Percentiles rank a stretch among this genome's conserved stretches.
These are phyloP conservation scores for Heliconius aoede DNA, from an alignment of 2,888 invertebrate species.

Conservation along the genomic window DNA sequence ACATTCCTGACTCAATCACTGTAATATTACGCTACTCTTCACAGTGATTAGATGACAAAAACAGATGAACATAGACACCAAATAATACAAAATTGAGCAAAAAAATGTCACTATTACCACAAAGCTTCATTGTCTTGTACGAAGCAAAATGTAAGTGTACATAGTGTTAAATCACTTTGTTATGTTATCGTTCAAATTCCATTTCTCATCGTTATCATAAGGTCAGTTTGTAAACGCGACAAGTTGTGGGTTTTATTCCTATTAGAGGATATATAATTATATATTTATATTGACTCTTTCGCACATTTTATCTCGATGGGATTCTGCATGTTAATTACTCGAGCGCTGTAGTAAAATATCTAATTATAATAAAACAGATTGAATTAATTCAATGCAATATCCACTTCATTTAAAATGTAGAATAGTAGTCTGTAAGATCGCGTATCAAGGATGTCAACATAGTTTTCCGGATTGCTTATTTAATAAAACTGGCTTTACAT, in stretches of 20 bases:
- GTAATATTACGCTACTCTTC: background rate
- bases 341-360: conserved; percentile 6
- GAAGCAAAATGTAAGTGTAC: too few species aligned
- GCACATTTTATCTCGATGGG: background rate
- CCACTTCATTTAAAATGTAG: conserved; percentile 24
- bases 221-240: too few species aligned
- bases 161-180: too few species aligned
- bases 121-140: background rate
- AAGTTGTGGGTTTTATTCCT: too few species aligned
- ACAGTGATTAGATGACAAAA: background rate
- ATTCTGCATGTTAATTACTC: background rate
- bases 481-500: background rate
- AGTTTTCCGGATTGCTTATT: conserved; percentile 34
- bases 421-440: conserved; percentile 31
- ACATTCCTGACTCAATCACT: background rate
- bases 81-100: background rate
- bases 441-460: conserved; percentile 34
- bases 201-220: too few species aligned
- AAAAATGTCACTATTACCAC: background rate
- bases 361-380: conserved; percentile 11
- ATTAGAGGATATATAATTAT: too few species aligned
- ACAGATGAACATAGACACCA: background rate
- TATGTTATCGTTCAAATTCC: too few species aligned
- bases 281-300: too few species aligned
- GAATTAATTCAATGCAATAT: conserved; percentile 24